Conservation (phyloP, 2,888 invertebrate species). For the Agonopterix arenella region DNA sequence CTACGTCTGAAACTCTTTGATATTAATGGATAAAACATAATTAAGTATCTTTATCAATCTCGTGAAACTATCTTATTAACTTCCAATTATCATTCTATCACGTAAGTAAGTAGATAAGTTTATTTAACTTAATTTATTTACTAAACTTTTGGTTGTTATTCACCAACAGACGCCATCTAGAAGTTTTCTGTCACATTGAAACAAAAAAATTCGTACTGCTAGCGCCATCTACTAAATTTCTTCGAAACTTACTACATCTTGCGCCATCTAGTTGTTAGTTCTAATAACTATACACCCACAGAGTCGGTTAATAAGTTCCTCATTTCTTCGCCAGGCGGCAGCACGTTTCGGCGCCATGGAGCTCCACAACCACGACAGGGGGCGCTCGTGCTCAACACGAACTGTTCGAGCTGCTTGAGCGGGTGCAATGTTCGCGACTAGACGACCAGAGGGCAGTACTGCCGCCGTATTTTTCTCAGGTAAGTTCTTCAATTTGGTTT, state of each 20-base stretch:
- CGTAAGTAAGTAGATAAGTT: too few species aligned
- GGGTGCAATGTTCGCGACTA: conserved; percentile 94
- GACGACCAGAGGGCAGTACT: conserved; percentile 98
- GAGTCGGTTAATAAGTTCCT: conserved; percentile 20
- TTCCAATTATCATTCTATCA: too few species aligned
- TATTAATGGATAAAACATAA: too few species aligned
- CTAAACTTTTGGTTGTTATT: too few species aligned
- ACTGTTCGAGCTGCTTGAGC: conserved; percentile 95
- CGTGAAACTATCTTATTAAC: too few species aligned
- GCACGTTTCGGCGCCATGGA: conserved; percentile 77
- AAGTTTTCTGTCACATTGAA: neutral
- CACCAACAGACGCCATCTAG: too few species aligned
- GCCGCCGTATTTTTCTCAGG: conserved; percentile 94
- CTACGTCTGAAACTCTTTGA: too few species aligned
- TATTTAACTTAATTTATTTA: neutral
- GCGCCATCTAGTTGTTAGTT: conserved; percentile 9
- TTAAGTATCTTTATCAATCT: too few species aligned
- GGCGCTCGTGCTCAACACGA: conserved; percentile 81
- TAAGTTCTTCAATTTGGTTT: conserved; percentile 28
- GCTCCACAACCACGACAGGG: conserved; percentile 67
- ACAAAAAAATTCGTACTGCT: neutral
- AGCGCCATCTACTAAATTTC: conserved; percentile 25
- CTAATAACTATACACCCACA: too few species aligned
- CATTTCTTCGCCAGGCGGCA: conserved; percentile 77
- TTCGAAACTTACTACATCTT: neutral